These are phyloP conservation scores for Trichogramma evanescens DNA, from an alignment of 2,888 invertebrate genomes.

Conservation along the genomic window DNA sequence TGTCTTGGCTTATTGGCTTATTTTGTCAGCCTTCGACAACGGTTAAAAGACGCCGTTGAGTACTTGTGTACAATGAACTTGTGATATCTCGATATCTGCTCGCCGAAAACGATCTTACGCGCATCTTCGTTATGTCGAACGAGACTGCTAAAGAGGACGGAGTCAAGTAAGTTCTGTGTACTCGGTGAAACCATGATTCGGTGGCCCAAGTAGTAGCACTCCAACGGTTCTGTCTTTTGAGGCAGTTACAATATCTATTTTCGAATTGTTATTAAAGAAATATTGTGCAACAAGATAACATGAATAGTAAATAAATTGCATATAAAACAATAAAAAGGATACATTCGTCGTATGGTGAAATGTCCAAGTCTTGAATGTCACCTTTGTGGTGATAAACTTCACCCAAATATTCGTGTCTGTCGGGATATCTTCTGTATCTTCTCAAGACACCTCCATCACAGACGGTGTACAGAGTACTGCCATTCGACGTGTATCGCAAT, in stretches of 20 bases:
- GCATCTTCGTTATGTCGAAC: slow-evolving; percentile 6
- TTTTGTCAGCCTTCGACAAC: neutral
- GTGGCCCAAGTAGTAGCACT: slow-evolving; percentile 46
- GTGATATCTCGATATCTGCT: slow-evolving; percentile 4
- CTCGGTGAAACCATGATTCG: slow-evolving; percentile 49
- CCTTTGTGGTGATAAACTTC: slow-evolving; percentile 48
- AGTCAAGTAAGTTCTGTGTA: slow-evolving; percentile 48
- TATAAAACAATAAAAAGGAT: slow-evolving; percentile 38
- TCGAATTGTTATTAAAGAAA: slow-evolving; percentile 12
- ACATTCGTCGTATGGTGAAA: slow-evolving; percentile 51
- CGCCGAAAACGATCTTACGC: slow-evolving; percentile 1
- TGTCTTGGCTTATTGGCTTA: neutral
- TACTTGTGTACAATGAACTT: slow-evolving; percentile 1
- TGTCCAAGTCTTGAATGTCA: slow-evolving; percentile 49
- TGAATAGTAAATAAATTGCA: neutral
- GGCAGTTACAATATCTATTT: slow-evolving; percentile 47
- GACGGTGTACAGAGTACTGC: slow-evolving; percentile 46
- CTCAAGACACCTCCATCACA: slow-evolving; percentile 47
- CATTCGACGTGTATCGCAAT: slow-evolving; percentile 48
- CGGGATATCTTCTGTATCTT: slow-evolving; percentile 48
- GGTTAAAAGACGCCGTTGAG: neutral
- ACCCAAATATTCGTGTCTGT: slow-evolving; percentile 47
- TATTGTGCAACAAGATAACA: neutral
- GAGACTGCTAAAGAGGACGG: slow-evolving; percentile 19
- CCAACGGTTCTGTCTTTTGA: slow-evolving; percentile 49